phyloP scores from a whole-genome alignment of 2,888 invertebrate genomes.

The Drosophila infuscata region DNA sequence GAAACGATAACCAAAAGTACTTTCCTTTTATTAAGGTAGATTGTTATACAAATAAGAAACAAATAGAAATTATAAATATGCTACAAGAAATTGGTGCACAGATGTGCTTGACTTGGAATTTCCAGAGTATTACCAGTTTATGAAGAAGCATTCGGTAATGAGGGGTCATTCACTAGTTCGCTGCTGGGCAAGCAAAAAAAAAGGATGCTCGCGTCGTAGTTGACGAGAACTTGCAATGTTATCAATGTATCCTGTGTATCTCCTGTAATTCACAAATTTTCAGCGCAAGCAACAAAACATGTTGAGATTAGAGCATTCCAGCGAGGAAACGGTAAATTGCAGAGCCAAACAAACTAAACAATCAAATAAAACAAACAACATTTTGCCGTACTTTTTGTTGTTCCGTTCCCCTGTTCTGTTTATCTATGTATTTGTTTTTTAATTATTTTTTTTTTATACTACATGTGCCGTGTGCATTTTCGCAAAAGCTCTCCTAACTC shows the following conservation, averaged over 20 bases:
- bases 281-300: constrained; percentile 83
- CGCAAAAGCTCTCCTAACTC: constrained; percentile 57
- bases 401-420: constrained; percentile 32
- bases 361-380: constrained; percentile 20
- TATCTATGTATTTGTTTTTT: constrained; percentile 12
- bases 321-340: constrained; percentile 84
- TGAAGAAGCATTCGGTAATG: background rate
- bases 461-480: constrained; percentile 54
- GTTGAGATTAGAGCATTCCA: constrained; percentile 83
- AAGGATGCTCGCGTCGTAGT: constrained; percentile 9
- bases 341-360: constrained; percentile 43
- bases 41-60: background rate
- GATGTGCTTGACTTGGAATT: background rate
- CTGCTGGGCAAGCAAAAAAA: background rate
- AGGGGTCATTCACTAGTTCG: background rate
- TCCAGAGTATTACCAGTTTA: background rate
- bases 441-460: constrained; percentile 46
- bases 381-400: constrained; percentile 57
- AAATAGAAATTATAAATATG: background rate
- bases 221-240: constrained; percentile 22
- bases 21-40: background rate
- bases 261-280: constrained; percentile 68
- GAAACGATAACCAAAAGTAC: background rate
- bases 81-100: background rate
- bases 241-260: constrained; percentile 54